Conservation (phyloP, 2,113 vertebrate genomes). For the Urocolius indicus region DNA sequence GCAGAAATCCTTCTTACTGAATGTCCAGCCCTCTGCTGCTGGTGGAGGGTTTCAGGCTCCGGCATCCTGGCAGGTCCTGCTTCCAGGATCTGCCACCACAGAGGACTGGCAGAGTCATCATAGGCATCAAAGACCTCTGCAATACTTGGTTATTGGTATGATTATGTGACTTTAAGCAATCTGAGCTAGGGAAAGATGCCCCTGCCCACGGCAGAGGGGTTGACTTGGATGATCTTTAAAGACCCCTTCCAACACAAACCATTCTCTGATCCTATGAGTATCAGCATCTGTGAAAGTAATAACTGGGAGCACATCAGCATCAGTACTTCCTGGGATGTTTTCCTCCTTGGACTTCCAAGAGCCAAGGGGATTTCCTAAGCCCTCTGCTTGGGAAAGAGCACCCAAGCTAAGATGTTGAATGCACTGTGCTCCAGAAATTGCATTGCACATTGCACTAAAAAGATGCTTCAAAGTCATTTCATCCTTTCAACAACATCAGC, state of each 20-base stretch:
- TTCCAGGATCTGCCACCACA: neutral
- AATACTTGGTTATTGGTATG: neutral
- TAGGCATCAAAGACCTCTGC: neutral
- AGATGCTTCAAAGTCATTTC: neutral
- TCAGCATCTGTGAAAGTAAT: neutral
- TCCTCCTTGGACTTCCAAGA: no score
- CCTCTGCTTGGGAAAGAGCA: neutral
- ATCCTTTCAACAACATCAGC: rapidly evolving
- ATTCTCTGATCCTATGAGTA: neutral
- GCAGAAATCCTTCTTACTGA: neutral
- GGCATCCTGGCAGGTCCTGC: neutral
- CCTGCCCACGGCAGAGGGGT: neutral
- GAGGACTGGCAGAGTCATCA: neutral
- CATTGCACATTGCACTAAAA: neutral
- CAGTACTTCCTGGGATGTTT: neutral
- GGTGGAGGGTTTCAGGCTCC: neutral
- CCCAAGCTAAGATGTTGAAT: neutral
- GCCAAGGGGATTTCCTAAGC: neutral
- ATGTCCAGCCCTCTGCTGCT: neutral
- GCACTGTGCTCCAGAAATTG: neutral
- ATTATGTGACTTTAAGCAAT: neutral
- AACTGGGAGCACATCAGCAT: rapidly evolving
- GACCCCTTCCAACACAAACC: neutral
- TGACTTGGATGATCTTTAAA: neutral
- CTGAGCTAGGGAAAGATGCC: neutral